Base-by-base conservation (phyloP, 2,888 invertebrate genomes). In the Platycheirus rosarum region DNA sequence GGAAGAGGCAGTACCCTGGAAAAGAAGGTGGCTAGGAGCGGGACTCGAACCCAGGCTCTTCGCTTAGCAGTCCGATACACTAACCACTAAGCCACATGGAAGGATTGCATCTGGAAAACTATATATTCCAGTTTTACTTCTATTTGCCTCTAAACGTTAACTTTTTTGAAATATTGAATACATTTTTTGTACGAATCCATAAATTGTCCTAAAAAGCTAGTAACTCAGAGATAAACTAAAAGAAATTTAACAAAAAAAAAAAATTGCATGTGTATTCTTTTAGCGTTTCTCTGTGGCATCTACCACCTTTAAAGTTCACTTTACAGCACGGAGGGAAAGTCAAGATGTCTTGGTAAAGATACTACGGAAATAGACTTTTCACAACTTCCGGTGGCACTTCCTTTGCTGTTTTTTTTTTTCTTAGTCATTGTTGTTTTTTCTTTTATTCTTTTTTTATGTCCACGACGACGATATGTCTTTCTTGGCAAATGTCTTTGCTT, bases 381-480 rank as follows among this genome's bases (percentile, higher is more conserved):
- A 74, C 57, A 63, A 74, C 79, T 65, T 79, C 79, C 79, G 79
- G 79, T 79, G 62, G 69, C 20, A 79, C 79, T 79, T 79, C 79
- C 69, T 63, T 37, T 60, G 18, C 13, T 69, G 63, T 16, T 20
- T 57, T 40, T 57, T 60, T 46, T 20, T 48, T 60, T 42, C 49
- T 44, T 26, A 53, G 18, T 73, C 44, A 18, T 13, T 40, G n/a
- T 51, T n/a, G 35, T 48, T 55, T n/a, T 35, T 40, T 23, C 16
- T 42, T 2, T 44, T 26, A 8, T 60, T 44, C 29, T 42, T 60
- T 60, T 60, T 44, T 16, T 60, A 14, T 42, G 44, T 29, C n/a
- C 16, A 7, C 23, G 14, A 55, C 23, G 14, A 55, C 13, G 13
- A 57, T 57, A 37, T 40, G 40, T 57, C 5, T 23, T 20, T 57